Evolutionary conservation across 2,888 invertebrate genomes (phyloP).

Genomic region (Stenoptilia bipunctidactyla): DNA sequence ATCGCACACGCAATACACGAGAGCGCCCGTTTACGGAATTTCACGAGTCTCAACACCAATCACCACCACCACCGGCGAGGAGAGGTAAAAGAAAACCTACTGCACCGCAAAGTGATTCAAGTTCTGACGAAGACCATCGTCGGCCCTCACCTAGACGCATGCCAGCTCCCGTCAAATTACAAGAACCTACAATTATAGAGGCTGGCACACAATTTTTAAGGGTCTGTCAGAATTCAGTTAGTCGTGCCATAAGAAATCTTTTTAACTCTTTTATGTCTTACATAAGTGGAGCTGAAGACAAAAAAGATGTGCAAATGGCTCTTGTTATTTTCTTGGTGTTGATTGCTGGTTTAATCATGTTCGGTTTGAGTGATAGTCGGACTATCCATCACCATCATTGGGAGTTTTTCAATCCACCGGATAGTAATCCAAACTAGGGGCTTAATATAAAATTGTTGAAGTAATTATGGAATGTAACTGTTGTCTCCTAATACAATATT

Average conservation of each 20-base stretch:
- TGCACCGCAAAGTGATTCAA: constrained; percentile 53
- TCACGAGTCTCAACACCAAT: constrained; percentile 39
- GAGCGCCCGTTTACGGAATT: constrained; percentile 43
- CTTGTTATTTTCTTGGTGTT: constrained; percentile 84
- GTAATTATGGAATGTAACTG: too few relatives aligned
- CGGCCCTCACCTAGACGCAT: constrained; percentile 48
- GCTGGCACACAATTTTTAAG: constrained; percentile 78
- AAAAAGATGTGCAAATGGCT: constrained; percentile 81
- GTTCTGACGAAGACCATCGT: constrained; percentile 63
- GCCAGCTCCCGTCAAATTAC: constrained; percentile 44
- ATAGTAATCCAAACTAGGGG: constrained; percentile 50
- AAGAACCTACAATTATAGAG: constrained; percentile 77
- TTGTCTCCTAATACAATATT: too few relatives aligned
- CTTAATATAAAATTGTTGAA: background rate
- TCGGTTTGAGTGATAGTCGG: constrained; percentile 79
- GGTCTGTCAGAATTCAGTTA: constrained; percentile 76
- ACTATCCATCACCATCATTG: constrained; percentile 87
- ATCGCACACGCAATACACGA: constrained; percentile 45
- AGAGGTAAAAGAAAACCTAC: constrained; percentile 57
- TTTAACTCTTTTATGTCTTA: constrained; percentile 75
- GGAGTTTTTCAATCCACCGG: constrained; percentile 90
- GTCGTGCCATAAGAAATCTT: constrained; percentile 76
- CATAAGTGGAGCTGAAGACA: constrained; percentile 74
- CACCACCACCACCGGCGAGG: constrained; percentile 55
- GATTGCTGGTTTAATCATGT: constrained; percentile 81